phyloP scores from a whole-genome alignment of 2,888 invertebrate genomes.

The Pachycephus smyrnensis region DNA sequence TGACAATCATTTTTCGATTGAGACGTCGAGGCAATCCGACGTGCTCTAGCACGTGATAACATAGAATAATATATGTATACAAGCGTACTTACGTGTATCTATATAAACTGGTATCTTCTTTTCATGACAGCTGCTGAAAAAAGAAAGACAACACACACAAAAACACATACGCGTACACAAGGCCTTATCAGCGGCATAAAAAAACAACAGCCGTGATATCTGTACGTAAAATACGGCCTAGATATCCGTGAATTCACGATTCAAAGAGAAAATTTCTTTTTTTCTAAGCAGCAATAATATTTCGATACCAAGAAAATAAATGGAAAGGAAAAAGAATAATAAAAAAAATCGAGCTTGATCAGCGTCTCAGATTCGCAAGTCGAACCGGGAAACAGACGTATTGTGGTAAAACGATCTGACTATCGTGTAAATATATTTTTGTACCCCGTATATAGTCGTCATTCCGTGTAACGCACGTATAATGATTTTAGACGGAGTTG shows the following conservation, averaged over 20 bases:
- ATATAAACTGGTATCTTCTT: not conserved
- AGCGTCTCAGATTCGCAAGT: no score
- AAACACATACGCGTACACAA: no score
- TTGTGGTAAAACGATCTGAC: not conserved
- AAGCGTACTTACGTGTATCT: conserved; percentile 6
- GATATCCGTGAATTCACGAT: not conserved
- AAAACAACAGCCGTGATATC: no score
- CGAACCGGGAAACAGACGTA: not conserved
- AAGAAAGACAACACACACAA: no score
- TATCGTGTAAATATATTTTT: conserved; percentile 52
- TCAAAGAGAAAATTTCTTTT: no score
- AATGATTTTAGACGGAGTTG: not conserved
- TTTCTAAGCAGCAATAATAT: no score
- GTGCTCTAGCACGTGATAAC: not conserved
- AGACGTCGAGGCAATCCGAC: not conserved
- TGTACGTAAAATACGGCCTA: not conserved
- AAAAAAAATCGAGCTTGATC: conserved; percentile 2
- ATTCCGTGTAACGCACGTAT: not conserved
- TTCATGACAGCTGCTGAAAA: no score
- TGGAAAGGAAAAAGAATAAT: not conserved
- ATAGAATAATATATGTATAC: not conserved
- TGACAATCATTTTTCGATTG: conserved; percentile 52
- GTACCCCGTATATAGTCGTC: conserved; percentile 32
- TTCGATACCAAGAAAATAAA: no score
- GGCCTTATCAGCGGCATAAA: no score